Evolutionary conservation across 2,797 vertebrate species (phyloP).

Genomic region (Sebastes itinus): DNA sequence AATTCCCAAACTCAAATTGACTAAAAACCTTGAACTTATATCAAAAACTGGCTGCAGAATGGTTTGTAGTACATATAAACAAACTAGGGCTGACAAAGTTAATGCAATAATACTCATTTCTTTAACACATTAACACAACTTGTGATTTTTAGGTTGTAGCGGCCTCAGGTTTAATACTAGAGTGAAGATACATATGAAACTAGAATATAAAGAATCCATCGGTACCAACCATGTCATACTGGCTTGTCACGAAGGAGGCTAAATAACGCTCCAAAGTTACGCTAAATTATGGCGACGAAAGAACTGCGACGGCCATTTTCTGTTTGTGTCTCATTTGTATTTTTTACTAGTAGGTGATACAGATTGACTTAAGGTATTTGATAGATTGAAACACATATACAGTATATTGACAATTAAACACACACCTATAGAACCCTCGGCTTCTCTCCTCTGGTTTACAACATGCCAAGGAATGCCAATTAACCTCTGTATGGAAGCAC

Average conservation of each 20-base stretch:
- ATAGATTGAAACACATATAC: neutral
- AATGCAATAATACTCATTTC: too few species aligned
- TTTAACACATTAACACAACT: too few species aligned
- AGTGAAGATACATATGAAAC: too few species aligned
- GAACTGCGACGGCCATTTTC: neutral
- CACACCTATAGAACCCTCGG: neutral
- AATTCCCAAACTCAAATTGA: neutral
- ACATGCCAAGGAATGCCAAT: constrained; percentile 7
- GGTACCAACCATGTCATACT: too few species aligned
- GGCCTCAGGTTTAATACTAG: too few species aligned
- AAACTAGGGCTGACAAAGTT: too few species aligned
- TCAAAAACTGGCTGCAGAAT: neutral
- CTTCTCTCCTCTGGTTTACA: neutral
- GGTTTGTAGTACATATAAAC: neutral
- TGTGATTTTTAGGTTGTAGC: too few species aligned
- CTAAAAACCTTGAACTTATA: neutral
- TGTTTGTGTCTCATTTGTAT: neutral
- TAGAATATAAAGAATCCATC: too few species aligned
- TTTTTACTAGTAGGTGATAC: neutral
- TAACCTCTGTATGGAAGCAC: neutral
- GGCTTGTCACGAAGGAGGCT: too few species aligned
- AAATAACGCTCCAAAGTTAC: too few species aligned
- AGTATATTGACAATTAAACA: neutral
- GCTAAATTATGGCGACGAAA: too few species aligned
- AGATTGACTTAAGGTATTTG: neutral